Evolutionary conservation across 2,113 vertebrate genomes (phyloP), one percentile per base, ranked within the genome.

Genomic region (Arizona elegans): DNA sequence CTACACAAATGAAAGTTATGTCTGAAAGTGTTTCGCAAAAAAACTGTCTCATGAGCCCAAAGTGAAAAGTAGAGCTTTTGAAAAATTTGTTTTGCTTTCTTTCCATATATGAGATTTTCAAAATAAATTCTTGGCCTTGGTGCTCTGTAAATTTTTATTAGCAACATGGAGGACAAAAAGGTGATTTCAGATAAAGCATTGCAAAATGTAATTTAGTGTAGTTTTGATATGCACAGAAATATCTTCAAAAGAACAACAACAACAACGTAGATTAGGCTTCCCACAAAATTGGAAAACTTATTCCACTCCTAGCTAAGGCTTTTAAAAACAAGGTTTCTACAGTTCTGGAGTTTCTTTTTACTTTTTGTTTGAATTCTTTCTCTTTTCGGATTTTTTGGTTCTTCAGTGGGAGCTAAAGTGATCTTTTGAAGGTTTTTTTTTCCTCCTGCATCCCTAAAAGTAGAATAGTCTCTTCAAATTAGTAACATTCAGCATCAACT

Each of bases 1-100:
- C 5, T 13, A 87, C 88, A 7, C n/a, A 94, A 92, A 93, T 43
- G 26, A 33, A 91, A 94, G 91, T 92, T 15, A 33, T 2, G 88
- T 47, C 52, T 85, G 50, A 95, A 89, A 43, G 75, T 5, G 8
- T 3, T 95, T 89, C 12, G 70, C 19, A 21, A 90, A 88, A 90
- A 62, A 21, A 10, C 19, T 47, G 43, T 94, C 89, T 33, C 89
- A 90, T 17, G 12, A 10, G 12, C 23, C 26, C 47, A 52, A 52
- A 87, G 26, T 81, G 15, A 81, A 81, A 38, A 38, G 1, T 81
- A 81, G 70, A 38, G 8, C 26, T 53, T 53, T 87, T 17, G 26
- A 88, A 54, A 54, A 53, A 52, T 33, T 3, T 54, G 15, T 7
- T n/a, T 33, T 88, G 87, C 52, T 88, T 81, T 33, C 17, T 81